phyloP scores from a whole-genome alignment of 2,113 vertebrate genomes.

The Scytalopus superciliaris region DNA sequence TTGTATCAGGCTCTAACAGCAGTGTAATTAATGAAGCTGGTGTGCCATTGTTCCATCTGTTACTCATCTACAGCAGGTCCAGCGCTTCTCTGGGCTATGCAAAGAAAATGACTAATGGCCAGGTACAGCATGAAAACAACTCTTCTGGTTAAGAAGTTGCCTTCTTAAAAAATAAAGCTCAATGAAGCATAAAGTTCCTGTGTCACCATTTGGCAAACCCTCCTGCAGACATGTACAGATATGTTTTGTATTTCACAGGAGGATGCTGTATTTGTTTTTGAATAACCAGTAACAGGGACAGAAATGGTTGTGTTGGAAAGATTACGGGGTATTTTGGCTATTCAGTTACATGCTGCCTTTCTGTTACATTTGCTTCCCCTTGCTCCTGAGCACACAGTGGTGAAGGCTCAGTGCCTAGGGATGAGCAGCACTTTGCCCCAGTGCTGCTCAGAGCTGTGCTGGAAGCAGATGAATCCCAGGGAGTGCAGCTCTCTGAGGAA shows the following conservation, averaged over 20 bases:
- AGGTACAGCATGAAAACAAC: background rate
- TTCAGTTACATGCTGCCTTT: background rate
- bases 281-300: background rate
- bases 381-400: background rate
- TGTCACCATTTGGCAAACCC: background rate
- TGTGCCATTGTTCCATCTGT: background rate
- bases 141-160: background rate
- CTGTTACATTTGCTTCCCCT: background rate
- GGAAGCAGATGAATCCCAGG: background rate
- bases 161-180: background rate
- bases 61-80: background rate
- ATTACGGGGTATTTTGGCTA: background rate
- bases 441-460: background rate
- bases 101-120: background rate
- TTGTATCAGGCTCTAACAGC: background rate
- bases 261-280: background rate
- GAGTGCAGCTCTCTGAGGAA: background rate
- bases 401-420: background rate
- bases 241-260: background rate
- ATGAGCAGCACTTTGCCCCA: background rate
- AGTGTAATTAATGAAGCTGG: background rate
- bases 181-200: background rate
- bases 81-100: background rate
- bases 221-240: background rate
- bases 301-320: background rate